Evolutionary conservation across 2,113 vertebrate species (phyloP), one percentile per base, ranked within the genome.

Genomic region (Siniperca chuatsi): DNA sequence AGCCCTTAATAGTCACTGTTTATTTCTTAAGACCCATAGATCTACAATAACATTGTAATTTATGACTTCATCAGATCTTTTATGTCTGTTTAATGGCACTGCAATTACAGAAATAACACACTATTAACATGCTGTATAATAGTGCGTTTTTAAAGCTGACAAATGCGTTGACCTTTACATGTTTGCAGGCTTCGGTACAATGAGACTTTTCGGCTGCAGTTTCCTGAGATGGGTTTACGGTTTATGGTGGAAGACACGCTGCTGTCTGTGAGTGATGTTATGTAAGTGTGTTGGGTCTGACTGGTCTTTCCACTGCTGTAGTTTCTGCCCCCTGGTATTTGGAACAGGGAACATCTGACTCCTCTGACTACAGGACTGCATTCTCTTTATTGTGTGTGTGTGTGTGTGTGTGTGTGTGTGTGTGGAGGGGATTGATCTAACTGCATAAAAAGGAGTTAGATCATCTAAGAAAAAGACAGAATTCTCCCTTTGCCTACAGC

Each of bases 241-340:
- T 76, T 81, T 65, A 35, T 82, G 13, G 13, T 76, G 57, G 55
- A 68, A 65, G 85, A 78, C n/a, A 20, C 23, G 4, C 68, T 75
- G 70, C 13, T 82, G 82, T 84, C 81, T 79, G 79, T 25, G 40
- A 82, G 64, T 69, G 71, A 64, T 37, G 69, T 90, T 87, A 84
- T 78, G 75, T 84, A 91, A 91, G 86, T 50, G 55, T 52, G 64
- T 54, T 81, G 57, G 52, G 84, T 90, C 75, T 81, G 89, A 89
- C 91, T 91, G 81, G 90, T 91, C 87, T 93, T 91, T 92, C 87
- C 81, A 92, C 81, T 92, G 83, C 62, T 64, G 57, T 69, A 86
- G 79, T 86, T 82, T 90, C 75, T 87, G 66, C 85, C 81, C 82
- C 61, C 73, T 84, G 82, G 91, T 91, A 89, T 81, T 83, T 90